Percentiles rank a stretch among this genome's conserved stretches.
Conservation (phyloP, 2,797 vertebrate species). For the Halcyon smyrnensis region DNA sequence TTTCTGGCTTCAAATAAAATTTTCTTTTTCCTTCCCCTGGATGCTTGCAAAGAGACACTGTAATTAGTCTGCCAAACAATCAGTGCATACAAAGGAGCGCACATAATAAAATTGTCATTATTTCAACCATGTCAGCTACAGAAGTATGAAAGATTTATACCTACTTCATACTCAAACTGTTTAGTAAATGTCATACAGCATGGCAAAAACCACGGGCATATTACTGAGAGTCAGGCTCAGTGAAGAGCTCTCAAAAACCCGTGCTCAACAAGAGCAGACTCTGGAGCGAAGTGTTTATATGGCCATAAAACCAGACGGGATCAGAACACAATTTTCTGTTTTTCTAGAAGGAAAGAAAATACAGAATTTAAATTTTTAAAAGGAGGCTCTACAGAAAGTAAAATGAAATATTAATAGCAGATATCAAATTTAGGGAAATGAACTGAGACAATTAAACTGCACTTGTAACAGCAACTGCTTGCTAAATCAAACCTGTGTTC, state of each 20-base stretch:
- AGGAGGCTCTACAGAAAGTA: background rate
- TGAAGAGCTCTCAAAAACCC: background rate
- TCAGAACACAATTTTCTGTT: background rate
- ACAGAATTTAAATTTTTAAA: background rate
- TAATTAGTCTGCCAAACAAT: background rate
- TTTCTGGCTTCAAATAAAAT: background rate
- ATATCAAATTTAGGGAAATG: background rate
- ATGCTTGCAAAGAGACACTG: background rate
- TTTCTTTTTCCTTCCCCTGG: background rate
- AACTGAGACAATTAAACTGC: background rate
- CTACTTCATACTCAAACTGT: conserved; percentile 6
- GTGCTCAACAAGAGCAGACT: background rate
- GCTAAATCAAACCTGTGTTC: background rate
- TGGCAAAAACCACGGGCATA: background rate
- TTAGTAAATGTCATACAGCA: background rate
- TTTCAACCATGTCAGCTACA: background rate
- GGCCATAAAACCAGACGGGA: background rate
- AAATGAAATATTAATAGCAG: background rate
- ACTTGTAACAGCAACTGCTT: background rate
- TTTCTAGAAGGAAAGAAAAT: background rate
- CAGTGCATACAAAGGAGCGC: background rate
- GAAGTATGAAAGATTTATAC: conserved; percentile 31
- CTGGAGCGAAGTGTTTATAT: background rate
- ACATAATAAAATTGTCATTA: background rate
- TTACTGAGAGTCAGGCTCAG: background rate